phyloP scores from a whole-genome alignment of 2,888 invertebrate species.

The Coleophora flavipennella region DNA sequence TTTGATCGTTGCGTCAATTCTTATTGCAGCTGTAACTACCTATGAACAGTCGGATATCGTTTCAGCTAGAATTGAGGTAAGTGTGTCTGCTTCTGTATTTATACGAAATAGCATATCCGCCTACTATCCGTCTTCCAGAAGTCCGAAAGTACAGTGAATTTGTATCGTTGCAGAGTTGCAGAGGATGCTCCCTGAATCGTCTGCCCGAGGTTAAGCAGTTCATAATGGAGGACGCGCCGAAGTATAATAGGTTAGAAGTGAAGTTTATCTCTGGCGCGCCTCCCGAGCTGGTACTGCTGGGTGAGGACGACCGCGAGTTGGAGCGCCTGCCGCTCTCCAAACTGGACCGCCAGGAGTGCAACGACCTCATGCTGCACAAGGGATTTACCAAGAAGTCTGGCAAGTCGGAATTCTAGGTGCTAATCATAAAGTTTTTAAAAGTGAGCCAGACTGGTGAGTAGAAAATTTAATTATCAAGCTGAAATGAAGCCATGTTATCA shows the following conservation, averaged over 20 bases:
- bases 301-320: constrained; percentile 70
- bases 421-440: too few species aligned
- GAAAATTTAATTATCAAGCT: too few species aligned
- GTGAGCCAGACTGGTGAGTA: too few species aligned
- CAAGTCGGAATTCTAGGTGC: constrained; percentile 1
- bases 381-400: constrained; percentile 62
- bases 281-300: constrained; percentile 76
- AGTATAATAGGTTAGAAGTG: constrained; percentile 74
- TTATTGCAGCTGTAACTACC: constrained; percentile 24
- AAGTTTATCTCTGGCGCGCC: constrained; percentile 77
- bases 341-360: constrained; percentile 76
- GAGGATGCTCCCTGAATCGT: constrained; percentile 78
- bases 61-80: constrained; percentile 61
- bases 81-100: too few species aligned
- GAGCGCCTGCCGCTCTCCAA: constrained; percentile 74
- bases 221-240: constrained; percentile 78
- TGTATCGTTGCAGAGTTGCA: constrained; percentile 72
- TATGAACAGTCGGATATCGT: constrained; percentile 46
- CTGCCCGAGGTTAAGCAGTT: constrained; percentile 77
- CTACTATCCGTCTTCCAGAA: too few species aligned
- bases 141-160: not conserved
- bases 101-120: too few species aligned
- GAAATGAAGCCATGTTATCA: too few species aligned
- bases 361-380: constrained; percentile 72
- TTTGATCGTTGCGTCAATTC: constrained; percentile 21